Evolutionary conservation across 2,797 vertebrate species (phyloP), one percentile per base, ranked within the genome.

Genomic region (Betta splendens): DNA sequence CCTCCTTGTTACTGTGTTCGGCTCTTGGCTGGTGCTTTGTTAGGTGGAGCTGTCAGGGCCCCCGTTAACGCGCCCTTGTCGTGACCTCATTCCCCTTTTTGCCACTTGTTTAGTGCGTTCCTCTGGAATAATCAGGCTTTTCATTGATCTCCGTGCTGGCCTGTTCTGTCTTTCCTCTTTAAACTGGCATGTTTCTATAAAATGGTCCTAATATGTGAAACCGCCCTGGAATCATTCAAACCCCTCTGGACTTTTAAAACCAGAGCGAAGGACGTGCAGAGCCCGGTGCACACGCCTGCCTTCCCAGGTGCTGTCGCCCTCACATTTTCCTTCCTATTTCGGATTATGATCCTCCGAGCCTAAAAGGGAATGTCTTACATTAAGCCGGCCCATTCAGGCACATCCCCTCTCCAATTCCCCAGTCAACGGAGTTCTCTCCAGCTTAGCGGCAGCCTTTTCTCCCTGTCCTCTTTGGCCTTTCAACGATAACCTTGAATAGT

Each of bases 401-500:
- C 65, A 62, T 75, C 77, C 43, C 46, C 37, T 42, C 64, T 80
- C 50, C 61, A 63, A 65, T 78, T 85, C 78, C 84, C 73, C 4
- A 23, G 68, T 63, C 76, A 72, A 80, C 70, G 59, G 71, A 73
- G 53, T 59, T 75, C 78, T 66, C 74, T 50, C 37, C 78, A 79
- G 83, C 72, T 78, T 71, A 79, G 80, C 56, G 7, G 64, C 69
- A 20, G 44, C 63, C 70, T 77, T 72, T 79, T 80, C 66, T 61
- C 66, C 46, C 16, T 31, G 56, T 77, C 67, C 81, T 85, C 72
- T 85, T 78, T 82, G 66, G 79, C 81, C 85, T 79, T 81, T 90
- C 79, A 90, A 87, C 86, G 80, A 87, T 89, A 85, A 91, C 89
- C 75, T 76, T 90, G 85, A 92, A 91, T 88, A 72, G 82, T 79